Conservation (phyloP, 1,140 invertebrate species). For the Bradynema listronoti region DNA sequence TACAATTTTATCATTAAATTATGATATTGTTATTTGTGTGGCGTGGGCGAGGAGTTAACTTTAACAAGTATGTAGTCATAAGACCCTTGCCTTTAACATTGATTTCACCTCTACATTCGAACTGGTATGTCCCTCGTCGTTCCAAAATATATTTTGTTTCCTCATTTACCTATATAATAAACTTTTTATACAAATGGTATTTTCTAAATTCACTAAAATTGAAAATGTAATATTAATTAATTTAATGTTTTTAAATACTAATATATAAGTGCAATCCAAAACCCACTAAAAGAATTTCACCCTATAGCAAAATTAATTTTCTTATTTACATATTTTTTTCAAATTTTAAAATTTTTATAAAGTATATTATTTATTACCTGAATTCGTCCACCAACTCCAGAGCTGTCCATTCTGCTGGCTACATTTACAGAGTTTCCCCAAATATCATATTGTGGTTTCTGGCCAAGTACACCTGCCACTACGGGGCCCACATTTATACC, state of each 20-base stretch:
- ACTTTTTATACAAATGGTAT: background rate
- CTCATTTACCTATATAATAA: conserved; percentile 24
- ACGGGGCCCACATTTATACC: conserved; percentile 88
- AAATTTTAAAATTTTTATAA: background rate
- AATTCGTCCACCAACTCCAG: conserved; percentile 19
- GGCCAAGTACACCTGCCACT: conserved; percentile 87
- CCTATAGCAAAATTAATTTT: no score
- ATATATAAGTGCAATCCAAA: background rate
- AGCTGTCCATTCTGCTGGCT: conserved; percentile 66
- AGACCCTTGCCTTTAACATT: conserved; percentile 30
- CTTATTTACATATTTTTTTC: no score
- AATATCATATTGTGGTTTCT: conserved; percentile 95
- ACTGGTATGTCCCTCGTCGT: conserved; percentile 14
- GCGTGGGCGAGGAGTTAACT: conserved; percentile 4
- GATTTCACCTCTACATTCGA: conserved; percentile 25
- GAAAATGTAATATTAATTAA: background rate
- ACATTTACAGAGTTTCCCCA: conserved; percentile 98
- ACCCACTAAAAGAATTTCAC: no score
- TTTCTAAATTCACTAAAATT: background rate
- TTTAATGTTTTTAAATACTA: background rate
- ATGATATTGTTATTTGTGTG: no score
- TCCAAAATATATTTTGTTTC: conserved; percentile 24
- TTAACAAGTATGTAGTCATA: conserved; percentile 32
- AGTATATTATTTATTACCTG: conserved; percentile 11
- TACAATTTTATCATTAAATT: no score